Evolutionary conservation across 2,113 vertebrate species (phyloP), one percentile per base, ranked within the genome.

Genomic region (Nyctibius bracteatus): DNA sequence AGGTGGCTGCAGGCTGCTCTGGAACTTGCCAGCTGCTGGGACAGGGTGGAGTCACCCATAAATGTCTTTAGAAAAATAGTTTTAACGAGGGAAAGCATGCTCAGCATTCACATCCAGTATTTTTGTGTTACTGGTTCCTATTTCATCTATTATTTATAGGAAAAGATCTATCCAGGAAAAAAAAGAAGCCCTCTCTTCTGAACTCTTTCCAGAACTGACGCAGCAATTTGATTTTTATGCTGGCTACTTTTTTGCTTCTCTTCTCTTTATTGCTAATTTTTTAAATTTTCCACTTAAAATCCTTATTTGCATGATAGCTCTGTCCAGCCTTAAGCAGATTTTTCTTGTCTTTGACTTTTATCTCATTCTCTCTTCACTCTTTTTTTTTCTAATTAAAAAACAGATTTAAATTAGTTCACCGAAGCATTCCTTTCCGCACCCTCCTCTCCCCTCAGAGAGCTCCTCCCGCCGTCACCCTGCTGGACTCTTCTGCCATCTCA

Each of bases 271-370:
- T 83, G 72, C 68, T 94, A 75, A 37, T 81, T 90, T 94, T 86
- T 86, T 85, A 4, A 97, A 97, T 97, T 98, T 97, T 97, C 96
- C 92, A 82, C 95, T 96, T 96, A 96, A 95, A 98, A 92, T 96
- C 90, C 89, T 96, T 94, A 97, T 97, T 97, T 96, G 92, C 91
- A 71, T 86, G 96, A 97, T 94, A 94, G 66, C 70, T 79, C 94
- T 95, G 87, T 86, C 80, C 96, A 97, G 96, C 98, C 97, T 95
- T 88, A 52, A 98, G 97, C 94, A 91, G 54, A 94, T 95, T 97
- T 91, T 96, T 88, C 97, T 97, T 97, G 97, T 97, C 98, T 98
- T 96, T 97, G 83, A 95, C 95, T 98, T 98, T 97, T 95, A 98
- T 98, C 98, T 96, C 93, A 73, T 87, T 96, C 51, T 86, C 30